Evolutionary conservation across 2,797 vertebrate species (phyloP), one percentile per base, ranked within the genome.

Genomic region (Pangasius sanitwongsei): DNA sequence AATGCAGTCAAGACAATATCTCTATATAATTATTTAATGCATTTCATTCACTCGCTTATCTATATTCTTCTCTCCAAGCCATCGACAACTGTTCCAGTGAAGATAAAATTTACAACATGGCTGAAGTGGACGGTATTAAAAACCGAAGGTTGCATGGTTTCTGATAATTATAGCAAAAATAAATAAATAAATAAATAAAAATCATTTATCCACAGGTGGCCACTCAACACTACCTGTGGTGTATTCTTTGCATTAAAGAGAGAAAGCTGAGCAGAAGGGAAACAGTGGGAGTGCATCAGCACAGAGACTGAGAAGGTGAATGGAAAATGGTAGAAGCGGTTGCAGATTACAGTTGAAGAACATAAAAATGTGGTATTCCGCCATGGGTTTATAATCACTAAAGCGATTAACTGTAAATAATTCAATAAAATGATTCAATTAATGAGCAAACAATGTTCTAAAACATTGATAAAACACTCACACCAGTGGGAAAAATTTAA

Each of bases 311-410:
- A 78, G 16, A 61, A n/a, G 57, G 28, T 63, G 57, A 65, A 50
- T 25, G 86, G 37, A 59, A 65, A 63, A 65, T 34, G 57, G 70
- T 61, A 74, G 41, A 48, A 78, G 41, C 50, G 92, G 94, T 94
- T 86, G 93, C 90, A 91, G 95, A 94, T 94, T 92, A 91, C 89
- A 94, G 94, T 95, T 95, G 94, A 96, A 94, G 91, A 93, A 90
- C 65, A 92, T 86, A 4, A 41, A 11, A 75, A 9, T 65, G 25
- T 83, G n/a, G 23, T 20, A 59, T 37, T 65, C 20, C 55, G n/a
- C 37, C 55, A 28, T 28, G 44, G 20, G 57, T 82, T 90, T 87
- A 87, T 91, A 67, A 91, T 89, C 91, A 86, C 90, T 89, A 88
- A 88, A 88, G 16, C 44, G 5, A 74, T 74, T 44, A 50, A 12